Base-by-base conservation (phyloP, 2,113 vertebrate species). In the Aphyosemion australe region DNA sequence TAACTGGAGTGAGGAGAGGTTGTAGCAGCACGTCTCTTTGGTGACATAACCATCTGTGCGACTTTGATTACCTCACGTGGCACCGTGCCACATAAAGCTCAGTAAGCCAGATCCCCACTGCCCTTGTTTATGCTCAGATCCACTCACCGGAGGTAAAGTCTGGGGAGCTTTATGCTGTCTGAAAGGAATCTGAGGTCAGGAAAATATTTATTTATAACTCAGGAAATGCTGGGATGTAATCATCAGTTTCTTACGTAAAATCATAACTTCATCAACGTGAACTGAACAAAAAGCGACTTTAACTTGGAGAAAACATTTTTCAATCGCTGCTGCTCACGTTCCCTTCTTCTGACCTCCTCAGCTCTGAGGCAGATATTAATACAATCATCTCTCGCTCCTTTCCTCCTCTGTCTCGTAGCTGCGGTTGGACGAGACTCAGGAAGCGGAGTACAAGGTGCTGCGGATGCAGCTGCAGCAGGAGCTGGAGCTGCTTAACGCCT, bases 381-480 rank as follows among this genome's bases (percentile, higher is more conserved):
- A 47, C 0, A 12, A 0, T 45, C 12, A 41, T 42, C 15, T 55
- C 19, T 19, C 19, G 1, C 18, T 69, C 4, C 3, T 5, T 58
- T 43, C 55, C 16, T 48, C 41, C 50, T 50, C 50, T 61, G 2
- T 32, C 46, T 65, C 71, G 66, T 69, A 97, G 95, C 89, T 96
- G 61, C 94, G 95, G 64, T 69, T 97, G 86, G 95, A 97, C 47
- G 95, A 97, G 88, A 95, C 95, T 7, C 95, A 97, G 87, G 95
- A 96, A 70, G 93, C 94, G 0, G 95, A 97, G 84, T 96, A 96
- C 80, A 94, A 96, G 87, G 93, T 94, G 66, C 88, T 97, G 68
- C 90, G 94, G 60, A 94, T 95, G 92, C 95, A 97, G 88, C 92
- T 97, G 78, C 95, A 96, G 72, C 95, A 97, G 81, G 95, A 97